Conservation (phyloP, 2,888 invertebrate genomes). For the Dimorphilus gyrociliatus region DNA sequence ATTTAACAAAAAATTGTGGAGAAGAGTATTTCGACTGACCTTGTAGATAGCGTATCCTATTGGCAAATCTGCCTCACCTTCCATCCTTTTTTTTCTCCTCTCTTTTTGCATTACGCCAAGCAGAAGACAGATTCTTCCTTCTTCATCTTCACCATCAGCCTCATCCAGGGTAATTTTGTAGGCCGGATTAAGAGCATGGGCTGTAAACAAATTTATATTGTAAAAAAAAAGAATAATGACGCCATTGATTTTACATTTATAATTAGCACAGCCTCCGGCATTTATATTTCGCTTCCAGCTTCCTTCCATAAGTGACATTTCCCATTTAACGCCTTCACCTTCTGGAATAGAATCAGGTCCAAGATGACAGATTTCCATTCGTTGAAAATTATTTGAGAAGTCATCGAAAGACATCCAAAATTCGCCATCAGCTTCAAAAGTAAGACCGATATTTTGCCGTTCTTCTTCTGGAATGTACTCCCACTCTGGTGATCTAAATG, state of each 20-base stretch:
- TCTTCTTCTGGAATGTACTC: conserved; percentile 65
- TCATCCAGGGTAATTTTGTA: conserved; percentile 31
- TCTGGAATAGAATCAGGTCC: conserved; percentile 69
- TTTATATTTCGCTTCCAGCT: conserved; percentile 77
- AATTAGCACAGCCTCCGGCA: conserved; percentile 85
- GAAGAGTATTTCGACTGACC: no score
- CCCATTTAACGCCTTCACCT: conserved; percentile 48
- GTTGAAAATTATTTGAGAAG: conserved; percentile 60
- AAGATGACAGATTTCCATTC: conserved; percentile 82
- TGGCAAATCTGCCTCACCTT: conserved; percentile 57
- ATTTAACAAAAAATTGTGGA: no score
- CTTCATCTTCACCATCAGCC: conserved; percentile 48
- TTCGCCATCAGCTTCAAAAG: conserved; percentile 79
- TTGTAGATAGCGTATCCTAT: conserved; percentile 89
- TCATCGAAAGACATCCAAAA: conserved; percentile 69
- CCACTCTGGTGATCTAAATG: conserved; percentile 78
- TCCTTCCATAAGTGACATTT: conserved; percentile 75
- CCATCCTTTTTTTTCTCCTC: conserved; percentile 65
- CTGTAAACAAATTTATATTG: no score
- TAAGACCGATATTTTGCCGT: conserved; percentile 67
- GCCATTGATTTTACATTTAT: conserved; percentile 48
- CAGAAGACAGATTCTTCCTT: conserved; percentile 81
- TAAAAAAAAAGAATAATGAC: no score
- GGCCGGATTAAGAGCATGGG: no score
- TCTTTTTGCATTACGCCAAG: conserved; percentile 94